Percentiles rank a stretch among this genome's conserved stretches.
phyloP scores from a whole-genome alignment of 2,797 vertebrate species.

The Anniella stebbinsi region DNA sequence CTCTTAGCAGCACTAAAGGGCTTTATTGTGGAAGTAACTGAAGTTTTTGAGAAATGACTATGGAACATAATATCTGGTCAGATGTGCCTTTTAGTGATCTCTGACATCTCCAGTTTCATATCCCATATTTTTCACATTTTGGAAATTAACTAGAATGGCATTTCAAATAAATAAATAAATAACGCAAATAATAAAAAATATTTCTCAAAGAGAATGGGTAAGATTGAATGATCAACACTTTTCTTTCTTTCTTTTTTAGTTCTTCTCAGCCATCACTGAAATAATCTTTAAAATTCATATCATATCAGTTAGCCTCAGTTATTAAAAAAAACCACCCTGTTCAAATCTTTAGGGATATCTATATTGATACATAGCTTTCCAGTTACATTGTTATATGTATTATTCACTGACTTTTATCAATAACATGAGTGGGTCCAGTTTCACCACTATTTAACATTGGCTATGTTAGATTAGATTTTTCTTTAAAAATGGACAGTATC shows the following conservation, averaged over 20 bases:
- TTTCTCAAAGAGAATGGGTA: slow-evolving; percentile 62
- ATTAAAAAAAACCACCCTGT: slow-evolving; percentile 69
- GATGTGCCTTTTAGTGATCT: slow-evolving; percentile 38
- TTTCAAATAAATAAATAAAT: slow-evolving; percentile 42
- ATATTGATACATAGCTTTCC: slow-evolving; percentile 77
- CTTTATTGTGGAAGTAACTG: not conserved
- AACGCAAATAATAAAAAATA: too few relatives aligned
- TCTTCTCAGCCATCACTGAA: slow-evolving; percentile 64
- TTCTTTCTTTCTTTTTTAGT: slow-evolving; percentile 23
- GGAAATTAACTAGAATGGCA: slow-evolving; percentile 47
- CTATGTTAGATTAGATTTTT: slow-evolving; percentile 48
- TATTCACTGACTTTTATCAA: slow-evolving; percentile 69
- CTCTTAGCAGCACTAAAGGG: not conserved
- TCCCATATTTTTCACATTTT: slow-evolving; percentile 44
- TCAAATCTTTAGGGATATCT: slow-evolving; percentile 63
- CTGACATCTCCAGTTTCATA: slow-evolving; percentile 42
- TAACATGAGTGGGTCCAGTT: slow-evolving; percentile 68
- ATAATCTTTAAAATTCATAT: slow-evolving; percentile 70
- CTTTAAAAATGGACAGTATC: slow-evolving; percentile 24
- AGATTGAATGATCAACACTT: slow-evolving; percentile 59
- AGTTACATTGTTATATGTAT: slow-evolving; percentile 75
- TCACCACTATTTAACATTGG: slow-evolving; percentile 65
- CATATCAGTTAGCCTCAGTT: slow-evolving; percentile 70
- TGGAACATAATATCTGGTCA: slow-evolving; percentile 38
- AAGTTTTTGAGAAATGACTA: slow-evolving; percentile 50